These are phyloP conservation scores for Acromyrmex echinatior DNA, from an alignment of 1,140 invertebrate genomes.

Conservation along the genomic window DNA sequence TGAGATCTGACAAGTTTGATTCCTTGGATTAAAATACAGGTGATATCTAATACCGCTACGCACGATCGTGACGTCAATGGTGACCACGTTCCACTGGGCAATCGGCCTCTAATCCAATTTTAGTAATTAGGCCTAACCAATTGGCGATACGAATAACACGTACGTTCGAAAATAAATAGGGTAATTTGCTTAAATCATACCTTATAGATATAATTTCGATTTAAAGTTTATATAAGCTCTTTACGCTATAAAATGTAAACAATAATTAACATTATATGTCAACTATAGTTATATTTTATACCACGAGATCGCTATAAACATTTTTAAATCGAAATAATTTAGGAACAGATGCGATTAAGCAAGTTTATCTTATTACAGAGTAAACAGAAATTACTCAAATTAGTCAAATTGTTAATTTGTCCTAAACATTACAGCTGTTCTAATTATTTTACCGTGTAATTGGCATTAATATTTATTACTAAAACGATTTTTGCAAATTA, in stretches of 20 bases:
- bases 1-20: not conserved
- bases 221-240: too few species aligned
- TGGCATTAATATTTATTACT: not conserved
- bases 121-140: conserved; percentile 75
- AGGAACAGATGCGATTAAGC: too few species aligned
- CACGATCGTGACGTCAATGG: conserved; percentile 75
- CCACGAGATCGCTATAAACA: too few species aligned
- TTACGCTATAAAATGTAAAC: too few species aligned
- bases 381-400: not conserved
- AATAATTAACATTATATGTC: too few species aligned
- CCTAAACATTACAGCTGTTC: not conserved
- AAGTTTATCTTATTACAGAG: too few species aligned
- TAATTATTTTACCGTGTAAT: not conserved
- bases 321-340: too few species aligned
- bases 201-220: too few species aligned
- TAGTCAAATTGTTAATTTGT: not conserved
- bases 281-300: too few species aligned
- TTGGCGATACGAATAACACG: conserved; percentile 27
- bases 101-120: conserved; percentile 79
- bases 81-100: conserved; percentile 80
- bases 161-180: not conserved
- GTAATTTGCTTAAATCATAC: too few species aligned
- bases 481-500: not conserved
- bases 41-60: conserved; percentile 19
- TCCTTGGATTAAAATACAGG: conserved; percentile 49